These are phyloP conservation scores for Patella depressa DNA, from an alignment of 2,888 invertebrate species.

Conservation along the genomic window DNA sequence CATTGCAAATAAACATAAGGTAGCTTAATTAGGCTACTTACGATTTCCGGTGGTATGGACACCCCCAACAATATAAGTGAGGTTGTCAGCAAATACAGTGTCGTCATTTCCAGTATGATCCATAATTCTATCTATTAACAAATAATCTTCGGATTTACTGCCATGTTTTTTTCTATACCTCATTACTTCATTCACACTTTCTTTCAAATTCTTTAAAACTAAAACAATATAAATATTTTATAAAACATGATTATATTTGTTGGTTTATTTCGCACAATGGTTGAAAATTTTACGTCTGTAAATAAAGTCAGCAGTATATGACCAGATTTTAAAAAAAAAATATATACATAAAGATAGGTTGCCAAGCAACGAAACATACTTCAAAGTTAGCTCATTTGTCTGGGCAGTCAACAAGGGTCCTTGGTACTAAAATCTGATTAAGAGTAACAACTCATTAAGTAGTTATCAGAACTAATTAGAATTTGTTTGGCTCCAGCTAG, in stretches of 20 bases:
- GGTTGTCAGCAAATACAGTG: constrained; percentile 39
- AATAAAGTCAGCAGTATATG: background rate
- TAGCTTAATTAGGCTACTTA: constrained; percentile 40
- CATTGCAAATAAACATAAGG: no score
- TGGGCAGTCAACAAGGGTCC: no score
- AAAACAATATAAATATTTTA: background rate
- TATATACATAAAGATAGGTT: background rate
- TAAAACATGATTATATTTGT: background rate
- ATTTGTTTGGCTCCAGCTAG: no score
- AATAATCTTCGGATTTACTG: constrained; percentile 40
- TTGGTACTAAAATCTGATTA: no score
- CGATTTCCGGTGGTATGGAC: constrained; percentile 68
- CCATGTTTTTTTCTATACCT: constrained; percentile 40
- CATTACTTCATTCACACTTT: constrained; percentile 39
- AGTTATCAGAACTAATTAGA: no score
- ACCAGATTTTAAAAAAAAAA: background rate
- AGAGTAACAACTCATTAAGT: no score
- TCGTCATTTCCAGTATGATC: constrained; percentile 39
- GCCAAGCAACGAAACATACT: background rate
- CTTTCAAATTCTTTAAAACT: constrained; percentile 33
- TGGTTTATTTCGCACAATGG: background rate
- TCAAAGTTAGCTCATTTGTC: no score
- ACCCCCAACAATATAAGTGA: constrained; percentile 60
- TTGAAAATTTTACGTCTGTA: background rate
- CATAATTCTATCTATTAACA: constrained; percentile 55